Conservation (phyloP, 2,113 vertebrate species). For the Antigone vipio region DNA sequence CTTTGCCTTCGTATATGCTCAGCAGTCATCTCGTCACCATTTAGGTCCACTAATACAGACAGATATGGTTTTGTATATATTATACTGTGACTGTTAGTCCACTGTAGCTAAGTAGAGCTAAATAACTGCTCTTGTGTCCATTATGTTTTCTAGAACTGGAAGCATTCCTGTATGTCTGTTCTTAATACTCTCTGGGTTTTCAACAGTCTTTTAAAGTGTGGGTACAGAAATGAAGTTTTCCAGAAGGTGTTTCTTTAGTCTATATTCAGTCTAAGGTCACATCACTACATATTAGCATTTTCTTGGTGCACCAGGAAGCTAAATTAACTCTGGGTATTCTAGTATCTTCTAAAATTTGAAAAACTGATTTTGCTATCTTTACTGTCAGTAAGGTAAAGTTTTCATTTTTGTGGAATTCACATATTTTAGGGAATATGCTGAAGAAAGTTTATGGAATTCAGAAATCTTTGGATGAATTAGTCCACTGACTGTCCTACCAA, state of each 20-base stretch:
- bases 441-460: background rate
- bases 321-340: background rate
- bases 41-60: background rate
- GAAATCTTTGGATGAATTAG: background rate
- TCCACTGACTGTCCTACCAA: background rate
- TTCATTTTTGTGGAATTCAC: background rate
- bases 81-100: background rate
- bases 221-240: background rate
- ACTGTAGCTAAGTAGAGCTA: background rate
- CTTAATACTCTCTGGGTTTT: background rate
- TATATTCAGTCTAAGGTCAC: background rate
- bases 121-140: background rate
- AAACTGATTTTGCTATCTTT: background rate
- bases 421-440: background rate
- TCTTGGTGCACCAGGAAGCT: background rate
- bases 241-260: background rate
- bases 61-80: background rate
- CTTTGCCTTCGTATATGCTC: background rate
- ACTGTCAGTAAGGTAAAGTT: background rate
- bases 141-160: background rate
- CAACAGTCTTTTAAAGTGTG: background rate
- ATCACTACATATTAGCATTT: background rate
- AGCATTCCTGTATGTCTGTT: background rate
- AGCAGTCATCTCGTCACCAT: background rate
- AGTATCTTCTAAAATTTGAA: background rate